Evolutionary conservation across 2,888 invertebrate species (phyloP), one percentile per base, ranked within the genome.

Genomic region (Cheilosia grossa): DNA sequence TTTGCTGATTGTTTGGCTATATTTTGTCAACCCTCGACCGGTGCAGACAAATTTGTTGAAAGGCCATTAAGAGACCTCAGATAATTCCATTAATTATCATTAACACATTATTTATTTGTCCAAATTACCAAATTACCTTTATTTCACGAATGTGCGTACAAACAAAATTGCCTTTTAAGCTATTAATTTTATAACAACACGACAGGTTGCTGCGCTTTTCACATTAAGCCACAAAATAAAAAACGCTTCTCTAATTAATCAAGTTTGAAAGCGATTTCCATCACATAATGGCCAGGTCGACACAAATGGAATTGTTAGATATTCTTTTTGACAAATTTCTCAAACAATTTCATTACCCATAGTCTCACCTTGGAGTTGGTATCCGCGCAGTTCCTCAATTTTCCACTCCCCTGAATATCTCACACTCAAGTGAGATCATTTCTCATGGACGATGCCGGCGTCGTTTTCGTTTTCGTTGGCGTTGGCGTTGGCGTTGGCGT

Each of bases 271-370:
- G 30, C 19, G 42, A 24, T 49, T 75, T 51, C 47, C 54, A 73
- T 79, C 47, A 59, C 51, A 53, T 58, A 74, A 83, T 73, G 47
- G 64, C 30, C 54, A 47, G 67, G 67, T 66, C 44, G 77, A 72
- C 64, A 53, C 51, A 49, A 69, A 70, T 80, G 70, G 72, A 85
- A 85, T 77, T 72, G 75, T 70, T 33, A 33, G 33, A 49, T 51
- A 72, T 64, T 67, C 80, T n/a, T 70, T 85, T 72, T 85, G 81
- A 85, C 81, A 85, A 85, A 85, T 85, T 85, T 51, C 59, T 54
- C 27, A 58, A 72, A 67, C 56, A 72, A 72, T 72, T 75, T 67
- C 85, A 77, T 81, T 81, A 67, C 53, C 53, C 6, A 51, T 54
- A 37, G 59, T 24, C 53, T 58, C 53, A 69, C 67, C 54, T 67